Evolutionary conservation across 1,140 invertebrate genomes (phyloP).

Genomic region (Drosophila arawakana): DNA sequence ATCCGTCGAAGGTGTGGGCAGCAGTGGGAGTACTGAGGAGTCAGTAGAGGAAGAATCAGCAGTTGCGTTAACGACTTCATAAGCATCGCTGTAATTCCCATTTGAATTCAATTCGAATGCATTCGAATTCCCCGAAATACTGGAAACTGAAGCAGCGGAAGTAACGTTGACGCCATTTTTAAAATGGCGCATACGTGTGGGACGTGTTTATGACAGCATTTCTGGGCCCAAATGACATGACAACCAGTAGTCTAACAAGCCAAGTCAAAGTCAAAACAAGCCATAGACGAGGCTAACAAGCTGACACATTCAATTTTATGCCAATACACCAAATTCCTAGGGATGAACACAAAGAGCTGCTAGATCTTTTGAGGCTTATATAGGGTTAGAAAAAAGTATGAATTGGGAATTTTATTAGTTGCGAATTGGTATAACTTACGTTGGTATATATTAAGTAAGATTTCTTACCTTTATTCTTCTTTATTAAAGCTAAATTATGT

Average conservation of each 20-base stretch:
- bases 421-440: too few species aligned
- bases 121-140: constrained; percentile 37
- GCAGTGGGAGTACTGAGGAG: background rate
- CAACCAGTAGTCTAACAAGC: constrained; percentile 50
- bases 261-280: constrained; percentile 45
- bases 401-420: too few species aligned
- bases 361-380: too few species aligned
- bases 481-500: too few species aligned
- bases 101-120: constrained; percentile 72
- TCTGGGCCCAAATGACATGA: constrained; percentile 58
- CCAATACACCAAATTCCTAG: background rate
- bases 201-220: constrained; percentile 73
- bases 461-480: too few species aligned
- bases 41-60: background rate
- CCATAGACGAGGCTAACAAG: constrained; percentile 22
- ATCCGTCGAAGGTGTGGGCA: background rate
- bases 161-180: constrained; percentile 69
- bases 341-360: background rate
- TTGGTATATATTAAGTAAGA: too few species aligned
- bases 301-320: constrained; percentile 8
- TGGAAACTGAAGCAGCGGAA: constrained; percentile 53
- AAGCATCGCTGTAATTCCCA: constrained; percentile 58
- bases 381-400: too few species aligned
- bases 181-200: constrained; percentile 76
- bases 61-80: constrained; percentile 69